Evolutionary conservation across 2,113 vertebrate genomes (phyloP), one percentile per base, ranked within the genome.

Genomic region (Ceyx melanurus): DNA sequence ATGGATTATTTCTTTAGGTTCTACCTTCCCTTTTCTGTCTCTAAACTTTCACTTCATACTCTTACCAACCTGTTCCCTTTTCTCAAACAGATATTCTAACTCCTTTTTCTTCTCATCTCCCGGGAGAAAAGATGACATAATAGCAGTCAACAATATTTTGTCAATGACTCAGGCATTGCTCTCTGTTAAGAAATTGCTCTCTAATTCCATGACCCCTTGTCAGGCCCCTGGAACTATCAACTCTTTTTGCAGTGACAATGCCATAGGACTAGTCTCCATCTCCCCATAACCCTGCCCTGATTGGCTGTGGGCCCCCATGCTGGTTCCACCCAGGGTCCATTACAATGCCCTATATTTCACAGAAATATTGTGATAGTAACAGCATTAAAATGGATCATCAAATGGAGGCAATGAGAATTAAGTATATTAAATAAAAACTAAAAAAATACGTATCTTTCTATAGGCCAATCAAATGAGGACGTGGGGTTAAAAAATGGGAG

Each of bases 181-280:
- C 1, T 61, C n/a, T 66, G 13, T 46, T 46, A 10, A 86, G 22
- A 83, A 62, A 0, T 1, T 29, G 10, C 1, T 70, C 10, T 84
- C 29, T 17, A 71, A 43, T 28, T 50, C 48, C 22, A 54, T 20
- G 15, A 42, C 9, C 6, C 28, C 10, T 10, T 23, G 10, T 54
- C 21, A 51, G 14, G 2, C 37, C 13, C 29, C 11, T 2, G 3
- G 14, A 9, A 13, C 33, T 13, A 17, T 42, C n/a, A 68, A 16
- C 9, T 5, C 16, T 42, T 68, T 18, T 15, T n/a, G 3, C 54
- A 46, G 17, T n/a, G 48, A 42, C 1, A 4, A 13, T 11, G 21
- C 15, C 37, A 23, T 1, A 13, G 28, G 5, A 9, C 15, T 0
- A 0, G 10, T 45, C 3, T 22, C 14, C 65, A 65, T 17, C 6